Evolutionary conservation across 2,888 invertebrate genomes (phyloP).

Genomic region (Clunio marinus): DNA sequence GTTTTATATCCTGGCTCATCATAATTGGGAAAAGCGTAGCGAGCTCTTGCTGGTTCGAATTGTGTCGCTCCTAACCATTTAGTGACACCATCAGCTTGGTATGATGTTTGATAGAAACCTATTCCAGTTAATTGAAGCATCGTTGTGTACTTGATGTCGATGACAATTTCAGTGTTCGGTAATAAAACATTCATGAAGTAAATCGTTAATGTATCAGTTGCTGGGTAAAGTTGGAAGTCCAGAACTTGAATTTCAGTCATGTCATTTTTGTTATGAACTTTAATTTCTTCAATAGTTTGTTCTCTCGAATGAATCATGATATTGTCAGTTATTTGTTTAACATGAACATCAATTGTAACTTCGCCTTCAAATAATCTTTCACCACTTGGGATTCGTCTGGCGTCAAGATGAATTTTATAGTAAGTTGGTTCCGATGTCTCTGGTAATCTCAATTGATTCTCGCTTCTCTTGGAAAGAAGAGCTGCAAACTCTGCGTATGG

Average conservation of each 20-base stretch:
- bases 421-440: background rate
- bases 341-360: constrained; percentile 56
- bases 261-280: background rate
- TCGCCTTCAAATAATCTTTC: constrained; percentile 48
- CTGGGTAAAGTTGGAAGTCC: background rate
- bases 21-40: constrained; percentile 30
- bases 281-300: constrained; percentile 4
- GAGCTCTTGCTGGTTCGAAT: background rate
- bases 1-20: constrained; percentile 25
- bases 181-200: constrained; percentile 15
- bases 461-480: too few species aligned
- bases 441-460: constrained; percentile 18
- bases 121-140: background rate
- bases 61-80: constrained; percentile 30
- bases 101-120: constrained; percentile 33
- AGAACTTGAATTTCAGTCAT: background rate
- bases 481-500: too few species aligned
- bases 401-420: constrained; percentile 26
- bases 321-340: constrained; percentile 46
- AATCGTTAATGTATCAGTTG: constrained; percentile 7
- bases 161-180: background rate
- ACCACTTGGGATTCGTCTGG: constrained; percentile 17
- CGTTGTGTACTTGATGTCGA: constrained; percentile 17
- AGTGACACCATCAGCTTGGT: background rate
- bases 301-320: constrained; percentile 22